Base-by-base conservation (phyloP, 1,140 invertebrate species). In the Globodera ellingtonae region DNA sequence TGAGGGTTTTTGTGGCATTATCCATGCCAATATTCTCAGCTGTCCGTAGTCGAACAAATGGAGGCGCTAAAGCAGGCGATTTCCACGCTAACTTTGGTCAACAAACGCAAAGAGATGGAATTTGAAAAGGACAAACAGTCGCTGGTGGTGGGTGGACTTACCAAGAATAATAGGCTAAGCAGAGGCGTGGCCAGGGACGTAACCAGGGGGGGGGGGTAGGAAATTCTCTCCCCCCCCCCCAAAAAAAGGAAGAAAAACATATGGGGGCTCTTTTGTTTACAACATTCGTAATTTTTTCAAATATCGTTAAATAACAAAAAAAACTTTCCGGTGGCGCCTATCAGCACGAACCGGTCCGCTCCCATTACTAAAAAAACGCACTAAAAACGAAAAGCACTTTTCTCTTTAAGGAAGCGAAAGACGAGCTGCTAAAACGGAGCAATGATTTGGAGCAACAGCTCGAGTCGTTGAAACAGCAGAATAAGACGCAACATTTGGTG, bases 11-110 rank as follows among this genome's bases (percentile, higher is more conserved):
- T 47, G 24, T 75, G 46, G 24, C 48, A 46, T n/a, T 52, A 70
- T 50, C 1, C 0, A 35, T 44, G 18, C 46, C 46, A 35, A 5
- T 78, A 59, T 10, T 78, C 1, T 21, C 81, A 52, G 46, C 24
- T 52, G 80, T 67, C 73, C 44, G 48, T 24, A 46, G 59, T 9
- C 21, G 67, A 85, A n/a, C 72, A 79, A 80, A 10, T 83, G 24
- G 85, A 84, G 3, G 70, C 82, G 15, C 56, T 85, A 18, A 87
- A 87, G 47, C 84, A 87, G 47, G 84, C 84, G 9, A 70, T 85
- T 48, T 66, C 82, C 4, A 84, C 84, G 5, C 52, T 85, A 24
- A 85, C 84, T 7, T 59, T 86, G 18, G 86, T 83, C 56, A 85
- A 84, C 35, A 85, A 85, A 71, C 75, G 74, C 46, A 86, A 86